Conservation (phyloP, 2,888 invertebrate genomes). For the Cephonodes hylas region DNA sequence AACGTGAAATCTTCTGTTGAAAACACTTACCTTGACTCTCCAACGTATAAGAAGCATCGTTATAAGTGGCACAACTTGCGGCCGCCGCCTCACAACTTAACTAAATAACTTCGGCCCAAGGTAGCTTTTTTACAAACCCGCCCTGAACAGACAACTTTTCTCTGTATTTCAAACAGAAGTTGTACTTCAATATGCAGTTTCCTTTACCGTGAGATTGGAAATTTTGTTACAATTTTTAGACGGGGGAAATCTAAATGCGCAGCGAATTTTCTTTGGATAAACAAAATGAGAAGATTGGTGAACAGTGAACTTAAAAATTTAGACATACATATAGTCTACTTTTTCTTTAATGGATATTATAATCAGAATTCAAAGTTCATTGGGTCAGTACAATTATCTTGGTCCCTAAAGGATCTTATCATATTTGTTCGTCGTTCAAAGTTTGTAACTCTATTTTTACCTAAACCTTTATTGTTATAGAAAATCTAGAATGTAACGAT, state of each 20-base stretch:
- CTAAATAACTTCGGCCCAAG: not conserved
- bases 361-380: too few relatives aligned
- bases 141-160: not conserved
- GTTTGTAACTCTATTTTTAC: constrained; percentile 2
- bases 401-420: too few relatives aligned
- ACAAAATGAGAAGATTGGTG: too few relatives aligned
- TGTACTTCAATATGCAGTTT: not conserved
- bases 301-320: too few relatives aligned
- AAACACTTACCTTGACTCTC: not conserved
- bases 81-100: not conserved
- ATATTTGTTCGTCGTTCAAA: not conserved
- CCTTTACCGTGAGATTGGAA: not conserved
- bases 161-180: too few relatives aligned
- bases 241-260: not conserved
- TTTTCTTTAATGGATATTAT: too few relatives aligned
- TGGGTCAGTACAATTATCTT: not conserved
- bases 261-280: not conserved
- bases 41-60: not conserved
- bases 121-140: not conserved
- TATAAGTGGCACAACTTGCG: not conserved
- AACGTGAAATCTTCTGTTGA: not conserved
- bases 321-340: too few relatives aligned
- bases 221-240: not conserved
- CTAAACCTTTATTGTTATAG: not conserved
- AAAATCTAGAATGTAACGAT: not conserved